phyloP scores from a whole-genome alignment of 2,888 invertebrate species.

The Pterostichus madidus region DNA sequence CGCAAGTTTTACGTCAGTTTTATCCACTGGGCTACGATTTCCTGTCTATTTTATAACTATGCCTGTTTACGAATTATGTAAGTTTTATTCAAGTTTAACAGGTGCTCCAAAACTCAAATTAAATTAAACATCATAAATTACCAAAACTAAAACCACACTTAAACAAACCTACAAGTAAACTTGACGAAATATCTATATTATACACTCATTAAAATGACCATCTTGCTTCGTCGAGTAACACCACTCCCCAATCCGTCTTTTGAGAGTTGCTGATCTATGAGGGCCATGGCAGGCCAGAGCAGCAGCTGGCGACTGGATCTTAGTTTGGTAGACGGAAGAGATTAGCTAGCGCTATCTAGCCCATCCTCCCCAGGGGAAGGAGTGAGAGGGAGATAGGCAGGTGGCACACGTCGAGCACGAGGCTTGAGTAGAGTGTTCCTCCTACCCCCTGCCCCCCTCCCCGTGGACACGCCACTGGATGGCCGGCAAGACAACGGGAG shows the following conservation, averaged over 20 bases:
- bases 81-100: no score
- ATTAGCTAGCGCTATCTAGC: conserved; percentile 37
- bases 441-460: neutral
- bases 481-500: neutral
- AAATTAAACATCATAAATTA: no score
- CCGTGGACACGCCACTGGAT: neutral
- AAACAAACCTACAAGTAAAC: no score
- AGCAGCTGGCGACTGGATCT: conserved; percentile 50
- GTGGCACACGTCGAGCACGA: conserved; percentile 61
- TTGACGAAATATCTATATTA: no score
- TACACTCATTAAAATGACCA: neutral
- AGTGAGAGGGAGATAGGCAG: conserved; percentile 56
- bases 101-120: no score
- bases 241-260: neutral
- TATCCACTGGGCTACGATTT: no score
- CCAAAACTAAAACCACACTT: no score
- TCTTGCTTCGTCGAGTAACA: neutral
- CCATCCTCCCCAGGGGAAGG: conserved; percentile 7
- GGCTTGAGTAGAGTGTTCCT: conserved; percentile 1
- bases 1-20: no score
- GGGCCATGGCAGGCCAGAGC: neutral
- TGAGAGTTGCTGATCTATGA: conserved; percentile 40
- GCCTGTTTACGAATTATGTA: no score
- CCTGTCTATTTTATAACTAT: no score
- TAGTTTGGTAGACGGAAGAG: conserved; percentile 40